A percentile compares a stretch with the other conserved stretches of the same genome.
Conservation (phyloP, 2,113 vertebrate species). For the Myiozetetes cayanensis region DNA sequence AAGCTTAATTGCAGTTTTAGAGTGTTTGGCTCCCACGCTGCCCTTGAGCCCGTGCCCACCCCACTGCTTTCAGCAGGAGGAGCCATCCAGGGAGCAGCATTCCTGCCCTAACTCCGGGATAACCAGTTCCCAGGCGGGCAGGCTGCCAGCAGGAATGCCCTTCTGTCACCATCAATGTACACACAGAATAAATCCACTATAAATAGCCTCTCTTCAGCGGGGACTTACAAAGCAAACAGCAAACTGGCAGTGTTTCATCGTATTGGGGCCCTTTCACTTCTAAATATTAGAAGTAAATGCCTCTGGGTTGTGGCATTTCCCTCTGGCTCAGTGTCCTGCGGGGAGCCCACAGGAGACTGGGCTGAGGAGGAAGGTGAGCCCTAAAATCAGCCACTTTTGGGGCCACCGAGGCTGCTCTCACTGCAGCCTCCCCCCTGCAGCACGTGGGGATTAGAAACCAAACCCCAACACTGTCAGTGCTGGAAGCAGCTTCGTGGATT, state of each 20-base stretch:
- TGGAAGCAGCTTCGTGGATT: background rate
- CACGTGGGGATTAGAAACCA: background rate
- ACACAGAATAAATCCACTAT: fast-evolving
- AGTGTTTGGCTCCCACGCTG: background rate
- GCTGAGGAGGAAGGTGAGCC: background rate
- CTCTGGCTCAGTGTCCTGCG: fast-evolving
- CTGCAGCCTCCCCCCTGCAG: background rate
- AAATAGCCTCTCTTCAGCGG: background rate
- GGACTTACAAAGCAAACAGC: background rate
- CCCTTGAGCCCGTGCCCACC: background rate
- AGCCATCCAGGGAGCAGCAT: fast-evolving
- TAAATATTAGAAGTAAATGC: conserved; percentile 11
- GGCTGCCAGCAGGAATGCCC: background rate
- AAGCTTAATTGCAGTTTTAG: background rate
- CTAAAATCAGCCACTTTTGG: background rate
- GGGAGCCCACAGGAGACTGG: fast-evolving
- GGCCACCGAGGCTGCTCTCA: fast-evolving
- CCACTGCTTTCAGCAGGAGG: background rate
- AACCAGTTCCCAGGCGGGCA: fast-evolving
- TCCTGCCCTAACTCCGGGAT: background rate
- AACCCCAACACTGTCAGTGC: fast-evolving
- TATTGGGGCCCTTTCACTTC: background rate
- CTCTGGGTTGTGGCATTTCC: background rate
- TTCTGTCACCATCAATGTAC: background rate
- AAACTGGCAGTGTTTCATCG: background rate